Evolutionary conservation across 1,140 invertebrate genomes (phyloP).

Genomic region (Campoletis sonorensis): DNA sequence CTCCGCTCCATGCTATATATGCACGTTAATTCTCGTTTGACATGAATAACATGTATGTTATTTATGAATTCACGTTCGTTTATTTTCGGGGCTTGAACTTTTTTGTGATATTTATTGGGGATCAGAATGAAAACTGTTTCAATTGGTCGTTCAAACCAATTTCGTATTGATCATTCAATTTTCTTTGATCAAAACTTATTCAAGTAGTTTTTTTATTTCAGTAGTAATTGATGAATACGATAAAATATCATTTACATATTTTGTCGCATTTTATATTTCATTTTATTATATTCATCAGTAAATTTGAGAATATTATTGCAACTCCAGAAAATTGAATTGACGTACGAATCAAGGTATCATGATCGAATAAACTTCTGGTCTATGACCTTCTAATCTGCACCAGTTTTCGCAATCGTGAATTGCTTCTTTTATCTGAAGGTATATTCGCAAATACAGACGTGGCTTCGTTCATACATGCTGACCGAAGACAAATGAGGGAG

Average conservation of each 20-base stretch:
- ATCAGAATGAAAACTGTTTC: slow-evolving; percentile 16
- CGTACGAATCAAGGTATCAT: not conserved
- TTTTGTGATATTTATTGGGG: slow-evolving; percentile 1
- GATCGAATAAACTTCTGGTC: slow-evolving; percentile 11
- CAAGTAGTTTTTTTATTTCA: no score
- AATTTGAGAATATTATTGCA: no score
- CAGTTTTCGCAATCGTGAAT: slow-evolving; percentile 56
- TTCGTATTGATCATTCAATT: not conserved
- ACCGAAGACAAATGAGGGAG: slow-evolving; percentile 70
- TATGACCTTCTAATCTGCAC: not conserved
- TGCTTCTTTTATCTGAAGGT: not conserved
- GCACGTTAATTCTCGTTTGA: not conserved
- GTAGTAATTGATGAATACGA: no score
- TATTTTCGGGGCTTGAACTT: not conserved
- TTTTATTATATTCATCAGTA: no score
- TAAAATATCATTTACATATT: no score
- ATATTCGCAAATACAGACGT: not conserved
- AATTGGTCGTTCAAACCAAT: not conserved
- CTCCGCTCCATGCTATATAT: not conserved
- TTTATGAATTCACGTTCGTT: slow-evolving; percentile 26
- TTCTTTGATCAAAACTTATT: no score
- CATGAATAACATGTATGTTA: slow-evolving; percentile 18
- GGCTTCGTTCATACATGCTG: not conserved
- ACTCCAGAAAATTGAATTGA: no score
- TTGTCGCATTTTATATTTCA: no score